These are phyloP conservation scores for Aldrovandia affinis DNA, from an alignment of 2,797 vertebrate species.

Conservation along the genomic window DNA sequence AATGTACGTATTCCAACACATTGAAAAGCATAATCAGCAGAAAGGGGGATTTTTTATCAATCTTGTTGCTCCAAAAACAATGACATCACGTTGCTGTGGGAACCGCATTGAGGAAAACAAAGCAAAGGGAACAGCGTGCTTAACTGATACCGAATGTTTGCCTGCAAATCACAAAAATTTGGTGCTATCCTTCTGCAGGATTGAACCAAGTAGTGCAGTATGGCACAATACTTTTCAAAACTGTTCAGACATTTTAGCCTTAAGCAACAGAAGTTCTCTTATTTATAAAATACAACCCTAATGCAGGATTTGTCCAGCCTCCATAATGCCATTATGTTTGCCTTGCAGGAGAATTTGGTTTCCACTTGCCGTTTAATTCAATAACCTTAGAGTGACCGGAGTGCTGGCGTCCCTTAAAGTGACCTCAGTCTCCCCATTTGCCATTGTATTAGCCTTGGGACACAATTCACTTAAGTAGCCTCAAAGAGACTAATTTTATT, in stretches of 20 bases:
- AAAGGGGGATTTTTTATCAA: conserved; percentile 7
- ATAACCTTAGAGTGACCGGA: conserved; percentile 6
- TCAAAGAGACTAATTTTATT: conserved; percentile 6
- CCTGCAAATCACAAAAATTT: background rate
- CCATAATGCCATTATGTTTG: conserved; percentile 8
- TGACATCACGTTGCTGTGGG: conserved; percentile 11
- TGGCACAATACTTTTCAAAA: background rate
- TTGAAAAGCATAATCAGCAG: background rate
- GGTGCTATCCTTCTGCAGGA: background rate
- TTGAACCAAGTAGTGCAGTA: background rate
- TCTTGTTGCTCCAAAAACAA: conserved; percentile 4
- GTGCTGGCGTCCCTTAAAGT: background rate
- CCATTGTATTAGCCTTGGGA: conserved; percentile 4
- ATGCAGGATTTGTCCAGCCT: conserved; percentile 9
- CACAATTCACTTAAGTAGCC: conserved; percentile 21
- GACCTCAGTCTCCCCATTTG: background rate
- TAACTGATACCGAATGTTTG: conserved; percentile 6
- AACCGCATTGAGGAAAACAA: background rate
- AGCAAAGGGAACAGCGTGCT: background rate
- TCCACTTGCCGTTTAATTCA: conserved; percentile 16
- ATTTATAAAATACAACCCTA: background rate
- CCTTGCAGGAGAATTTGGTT: conserved; percentile 5
- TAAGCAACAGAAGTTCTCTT: background rate
- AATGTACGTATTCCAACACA: background rate
- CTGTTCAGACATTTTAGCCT: background rate